phyloP scores from a whole-genome alignment of 2,888 invertebrate species.

The Cephus pulcher region DNA sequence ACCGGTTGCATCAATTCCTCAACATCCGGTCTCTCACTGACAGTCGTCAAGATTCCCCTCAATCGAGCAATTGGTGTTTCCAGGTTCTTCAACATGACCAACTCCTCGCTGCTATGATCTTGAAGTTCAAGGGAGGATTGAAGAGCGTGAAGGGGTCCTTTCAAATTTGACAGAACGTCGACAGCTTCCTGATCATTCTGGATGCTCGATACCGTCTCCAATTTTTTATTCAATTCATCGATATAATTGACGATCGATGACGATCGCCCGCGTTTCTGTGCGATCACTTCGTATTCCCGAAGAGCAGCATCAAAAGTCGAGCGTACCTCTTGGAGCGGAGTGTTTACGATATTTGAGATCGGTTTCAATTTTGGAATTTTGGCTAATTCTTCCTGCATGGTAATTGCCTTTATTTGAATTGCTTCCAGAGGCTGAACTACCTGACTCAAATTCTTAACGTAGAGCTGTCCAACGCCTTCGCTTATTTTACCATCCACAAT shows the following conservation, averaged over 20 bases:
- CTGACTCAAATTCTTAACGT: conserved; percentile 8
- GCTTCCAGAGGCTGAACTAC: conserved; percentile 23
- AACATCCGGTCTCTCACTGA: conserved; percentile 4
- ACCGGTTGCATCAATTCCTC: conserved; percentile 11
- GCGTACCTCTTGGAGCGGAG: conserved; percentile 9
- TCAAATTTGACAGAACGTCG: conserved; percentile 12
- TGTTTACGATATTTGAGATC: conserved; percentile 7
- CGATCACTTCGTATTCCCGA: conserved; percentile 14
- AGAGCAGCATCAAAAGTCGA: conserved; percentile 9
- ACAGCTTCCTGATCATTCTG: conserved; percentile 13
- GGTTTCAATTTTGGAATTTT: neutral
- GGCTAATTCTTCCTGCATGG: conserved; percentile 13
- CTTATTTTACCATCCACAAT: conserved; percentile 14
- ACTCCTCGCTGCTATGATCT: conserved; percentile 18
- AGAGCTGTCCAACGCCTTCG: conserved; percentile 13
- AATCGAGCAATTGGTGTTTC: conserved; percentile 16
- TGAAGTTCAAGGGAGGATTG: conserved; percentile 17
- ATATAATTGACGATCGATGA: conserved; percentile 20
- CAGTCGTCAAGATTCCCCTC: conserved; percentile 4
- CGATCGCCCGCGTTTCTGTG: conserved; percentile 16
- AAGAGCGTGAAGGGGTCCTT: conserved; percentile 18
- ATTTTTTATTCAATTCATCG: conserved; percentile 18
- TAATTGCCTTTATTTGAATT: conserved; percentile 21
- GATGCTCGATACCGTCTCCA: conserved; percentile 9
- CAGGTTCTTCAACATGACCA: conserved; percentile 14